Percentiles rank a stretch among this genome's conserved stretches.
Conservation (phyloP, 2,888 invertebrate genomes). For the Himalopsyche kuldschensis region DNA sequence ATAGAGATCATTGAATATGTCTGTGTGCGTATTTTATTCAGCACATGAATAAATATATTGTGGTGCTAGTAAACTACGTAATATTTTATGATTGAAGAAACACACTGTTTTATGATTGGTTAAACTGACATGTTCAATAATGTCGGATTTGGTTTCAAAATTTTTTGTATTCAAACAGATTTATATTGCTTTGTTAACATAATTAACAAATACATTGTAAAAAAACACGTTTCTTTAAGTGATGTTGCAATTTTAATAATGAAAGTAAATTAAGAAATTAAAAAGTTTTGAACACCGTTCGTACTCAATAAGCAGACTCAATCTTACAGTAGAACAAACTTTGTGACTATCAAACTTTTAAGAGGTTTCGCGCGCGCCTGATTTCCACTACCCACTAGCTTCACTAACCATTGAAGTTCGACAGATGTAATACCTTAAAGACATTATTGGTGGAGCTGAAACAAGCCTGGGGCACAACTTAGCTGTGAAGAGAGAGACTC, state of each 20-base stretch:
- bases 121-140: too few relatives aligned
- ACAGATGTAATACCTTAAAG: slow-evolving; percentile 24
- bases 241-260: background rate
- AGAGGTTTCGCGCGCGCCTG: background rate
- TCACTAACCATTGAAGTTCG: slow-evolving; percentile 14
- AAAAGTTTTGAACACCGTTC: background rate
- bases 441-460: slow-evolving; percentile 19
- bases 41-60: too few relatives aligned
- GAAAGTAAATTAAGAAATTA: background rate
- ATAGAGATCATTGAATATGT: too few relatives aligned
- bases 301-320: background rate
- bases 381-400: background rate
- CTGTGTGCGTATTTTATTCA: too few relatives aligned
- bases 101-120: too few relatives aligned
- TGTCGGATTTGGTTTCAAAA: too few relatives aligned
- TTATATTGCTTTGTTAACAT: too few relatives aligned
- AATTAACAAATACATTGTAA: too few relatives aligned
- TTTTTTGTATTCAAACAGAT: too few relatives aligned
- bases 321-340: background rate
- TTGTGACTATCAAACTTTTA: background rate
- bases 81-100: too few relatives aligned
- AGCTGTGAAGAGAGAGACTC: background rate
- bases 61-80: too few relatives aligned
- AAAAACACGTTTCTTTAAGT: background rate
- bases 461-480: slow-evolving; percentile 5